Evolutionary conservation across 2,888 invertebrate species (phyloP).

Genomic region (Lordiphosa andalusiaca): DNA sequence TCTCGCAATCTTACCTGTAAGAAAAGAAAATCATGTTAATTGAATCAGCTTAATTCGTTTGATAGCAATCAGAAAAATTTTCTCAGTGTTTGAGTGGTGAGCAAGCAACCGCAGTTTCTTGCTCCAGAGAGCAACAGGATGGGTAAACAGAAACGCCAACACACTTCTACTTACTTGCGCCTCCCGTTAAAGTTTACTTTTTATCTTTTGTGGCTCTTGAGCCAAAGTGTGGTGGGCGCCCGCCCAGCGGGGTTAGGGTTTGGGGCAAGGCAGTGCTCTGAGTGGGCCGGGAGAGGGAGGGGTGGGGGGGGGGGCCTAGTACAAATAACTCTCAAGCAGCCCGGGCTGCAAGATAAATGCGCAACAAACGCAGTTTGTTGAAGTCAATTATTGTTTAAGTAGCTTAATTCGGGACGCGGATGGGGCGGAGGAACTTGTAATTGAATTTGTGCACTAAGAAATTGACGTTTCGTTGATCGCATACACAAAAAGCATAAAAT

Average conservation of each 20-base stretch:
- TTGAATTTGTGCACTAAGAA: conserved; percentile 42
- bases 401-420: conserved; percentile 52
- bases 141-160: conserved; percentile 59
- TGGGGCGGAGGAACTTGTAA: conserved; percentile 27
- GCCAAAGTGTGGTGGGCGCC: conserved; percentile 15
- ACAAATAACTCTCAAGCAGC: conserved; percentile 32
- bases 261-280: background rate
- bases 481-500: background rate
- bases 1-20: no score
- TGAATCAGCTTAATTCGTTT: no score
- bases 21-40: no score
- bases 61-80: background rate
- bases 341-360: conserved; percentile 58
- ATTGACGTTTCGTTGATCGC: conserved; percentile 9
- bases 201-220: conserved; percentile 59
- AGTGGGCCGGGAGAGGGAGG: no score
- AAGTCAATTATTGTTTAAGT: conserved; percentile 71
- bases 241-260: background rate
- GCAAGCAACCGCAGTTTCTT: conserved; percentile 24
- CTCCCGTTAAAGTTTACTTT: conserved; percentile 53
- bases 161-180: conserved; percentile 33
- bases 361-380: conserved; percentile 71
- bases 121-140: conserved; percentile 38
- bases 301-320: conserved; percentile 16
- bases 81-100: conserved; percentile 12